Evolutionary conservation across 2,113 vertebrate species (phyloP).

Genomic region (Hiodon alosoides): DNA sequence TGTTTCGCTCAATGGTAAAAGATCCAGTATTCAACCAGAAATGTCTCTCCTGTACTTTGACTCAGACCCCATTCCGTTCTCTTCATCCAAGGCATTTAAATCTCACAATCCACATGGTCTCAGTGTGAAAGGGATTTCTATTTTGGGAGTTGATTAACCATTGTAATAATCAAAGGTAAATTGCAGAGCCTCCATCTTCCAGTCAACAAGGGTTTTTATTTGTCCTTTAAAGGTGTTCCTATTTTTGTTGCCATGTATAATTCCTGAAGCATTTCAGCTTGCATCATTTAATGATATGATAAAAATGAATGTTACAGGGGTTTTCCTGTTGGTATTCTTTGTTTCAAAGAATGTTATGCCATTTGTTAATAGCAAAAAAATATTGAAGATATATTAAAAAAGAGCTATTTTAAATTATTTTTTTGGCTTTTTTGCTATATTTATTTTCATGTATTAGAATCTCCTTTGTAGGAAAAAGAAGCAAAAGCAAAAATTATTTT

Average conservation of each 20-base stretch:
- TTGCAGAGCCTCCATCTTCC: not conserved
- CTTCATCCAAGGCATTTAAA: not conserved
- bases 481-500: constrained; percentile 75
- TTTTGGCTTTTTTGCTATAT: constrained; percentile 99
- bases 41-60: no score
- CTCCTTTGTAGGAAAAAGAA: constrained; percentile 82
- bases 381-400: constrained; percentile 98
- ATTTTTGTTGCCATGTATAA: constrained; percentile 49
- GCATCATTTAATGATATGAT: constrained; percentile 72
- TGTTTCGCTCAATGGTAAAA: no score
- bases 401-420: constrained; percentile 99
- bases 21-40: no score
- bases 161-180: no score
- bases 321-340: constrained; percentile 88
- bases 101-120: not conserved
- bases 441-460: constrained; percentile 99
- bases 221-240: constrained; percentile 41
- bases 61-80: not conserved
- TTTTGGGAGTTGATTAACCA: no score
- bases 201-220: constrained; percentile 28
- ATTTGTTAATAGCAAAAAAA: constrained; percentile 99
- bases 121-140: not conserved
- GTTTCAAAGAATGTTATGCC: constrained; percentile 99
- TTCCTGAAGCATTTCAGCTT: constrained; percentile 59
- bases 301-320: constrained; percentile 94